Conservation (phyloP, 2,113 vertebrate species). For the Nicator chloris region DNA sequence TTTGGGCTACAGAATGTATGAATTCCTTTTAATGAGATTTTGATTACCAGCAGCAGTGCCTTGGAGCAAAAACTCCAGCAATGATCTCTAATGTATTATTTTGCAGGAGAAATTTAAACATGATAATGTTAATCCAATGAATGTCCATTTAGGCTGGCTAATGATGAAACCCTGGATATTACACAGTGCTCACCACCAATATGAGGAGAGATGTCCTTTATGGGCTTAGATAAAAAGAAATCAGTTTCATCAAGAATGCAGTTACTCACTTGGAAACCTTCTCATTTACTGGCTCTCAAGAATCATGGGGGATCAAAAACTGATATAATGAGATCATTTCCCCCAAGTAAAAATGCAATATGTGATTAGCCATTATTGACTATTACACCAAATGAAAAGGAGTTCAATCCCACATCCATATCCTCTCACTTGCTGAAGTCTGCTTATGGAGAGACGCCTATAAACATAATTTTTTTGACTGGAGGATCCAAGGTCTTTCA, state of each 20-base stretch:
- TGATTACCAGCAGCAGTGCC: conserved; percentile 47
- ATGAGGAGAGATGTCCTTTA: conserved; percentile 36
- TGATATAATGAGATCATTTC: conserved; percentile 45
- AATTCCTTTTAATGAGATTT: conserved; percentile 63
- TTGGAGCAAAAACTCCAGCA: conserved; percentile 23
- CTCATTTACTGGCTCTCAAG: not conserved
- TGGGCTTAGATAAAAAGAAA: conserved; percentile 42
- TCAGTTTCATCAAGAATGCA: conserved; percentile 31
- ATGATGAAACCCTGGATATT: conserved; percentile 32
- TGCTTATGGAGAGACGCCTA: not conserved
- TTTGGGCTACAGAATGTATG: conserved; percentile 42
- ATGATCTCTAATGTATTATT: conserved; percentile 32
- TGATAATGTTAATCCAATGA: conserved; percentile 46
- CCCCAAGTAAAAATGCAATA: conserved; percentile 11
- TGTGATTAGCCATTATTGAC: conserved; percentile 48
- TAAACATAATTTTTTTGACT: not conserved
- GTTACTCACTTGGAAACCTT: conserved; percentile 39
- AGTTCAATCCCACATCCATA: not conserved
- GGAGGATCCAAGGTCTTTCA: not conserved
- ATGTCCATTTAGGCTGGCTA: conserved; percentile 34
- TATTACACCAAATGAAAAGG: conserved; percentile 12
- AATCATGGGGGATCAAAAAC: conserved; percentile 25
- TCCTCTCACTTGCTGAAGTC: not conserved
- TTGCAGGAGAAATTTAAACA: conserved; percentile 27
- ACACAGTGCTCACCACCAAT: not conserved